Evolutionary conservation across 2,797 vertebrate species (phyloP).

Genomic region (Pelobates cultripes): DNA sequence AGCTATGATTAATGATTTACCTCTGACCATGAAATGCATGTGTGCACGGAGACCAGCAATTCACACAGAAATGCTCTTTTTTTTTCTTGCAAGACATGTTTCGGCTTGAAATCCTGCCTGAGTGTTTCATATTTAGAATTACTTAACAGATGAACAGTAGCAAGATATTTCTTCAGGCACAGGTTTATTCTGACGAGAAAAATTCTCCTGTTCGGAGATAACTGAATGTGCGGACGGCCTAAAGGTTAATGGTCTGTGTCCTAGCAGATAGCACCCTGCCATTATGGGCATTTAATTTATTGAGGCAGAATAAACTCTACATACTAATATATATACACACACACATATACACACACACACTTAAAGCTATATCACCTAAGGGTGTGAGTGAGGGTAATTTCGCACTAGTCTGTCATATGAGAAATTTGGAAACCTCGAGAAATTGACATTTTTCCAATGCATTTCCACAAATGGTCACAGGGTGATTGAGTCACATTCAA

Average conservation of each 20-base stretch:
- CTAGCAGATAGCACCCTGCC: no score
- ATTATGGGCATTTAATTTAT: no score
- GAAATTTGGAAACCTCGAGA: no score
- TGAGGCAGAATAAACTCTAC: no score
- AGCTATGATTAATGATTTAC: slow-evolving; percentile 29
- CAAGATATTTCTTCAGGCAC: slow-evolving; percentile 6
- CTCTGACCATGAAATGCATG: slow-evolving; percentile 28
- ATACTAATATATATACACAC: no score
- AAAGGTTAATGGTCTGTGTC: not conserved
- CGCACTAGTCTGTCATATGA: no score
- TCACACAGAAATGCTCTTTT: not conserved
- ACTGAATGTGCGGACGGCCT: not conserved
- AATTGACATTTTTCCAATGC: no score
- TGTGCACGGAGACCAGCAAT: not conserved
- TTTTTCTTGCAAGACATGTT: slow-evolving; percentile 24
- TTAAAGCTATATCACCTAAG: no score
- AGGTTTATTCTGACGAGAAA: not conserved
- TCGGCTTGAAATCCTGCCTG: slow-evolving; percentile 32
- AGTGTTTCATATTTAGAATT: slow-evolving; percentile 31
- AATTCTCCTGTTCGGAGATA: not conserved
- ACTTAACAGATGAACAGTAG: slow-evolving; percentile 25
- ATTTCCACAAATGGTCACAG: no score
- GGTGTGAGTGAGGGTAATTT: no score
- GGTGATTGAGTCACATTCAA: no score
- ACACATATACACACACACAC: no score